These are phyloP conservation scores for Sebastes itinus DNA, from an alignment of 2,797 vertebrate genomes.

Conservation along the genomic window DNA sequence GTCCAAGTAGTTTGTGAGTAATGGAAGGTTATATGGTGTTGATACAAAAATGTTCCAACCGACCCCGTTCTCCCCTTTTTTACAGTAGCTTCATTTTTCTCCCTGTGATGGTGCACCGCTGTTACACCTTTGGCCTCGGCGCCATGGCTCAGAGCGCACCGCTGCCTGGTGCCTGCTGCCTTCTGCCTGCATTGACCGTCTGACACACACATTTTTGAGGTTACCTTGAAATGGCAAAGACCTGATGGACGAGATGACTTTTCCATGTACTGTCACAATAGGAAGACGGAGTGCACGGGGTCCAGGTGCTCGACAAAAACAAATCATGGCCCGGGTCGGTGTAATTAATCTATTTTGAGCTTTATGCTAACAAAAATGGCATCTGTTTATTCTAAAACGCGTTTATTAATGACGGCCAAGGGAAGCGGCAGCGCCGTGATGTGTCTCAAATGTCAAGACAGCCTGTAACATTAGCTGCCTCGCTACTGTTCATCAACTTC, in stretches of 20 bases:
- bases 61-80: not conserved
- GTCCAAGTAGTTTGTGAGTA: too few species aligned
- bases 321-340: conserved; percentile 37
- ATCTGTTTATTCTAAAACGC: conserved; percentile 60
- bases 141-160: conserved; percentile 55
- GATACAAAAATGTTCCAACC: too few species aligned
- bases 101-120: conserved; percentile 48
- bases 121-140: conserved; percentile 67
- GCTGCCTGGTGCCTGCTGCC: conserved; percentile 16
- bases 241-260: conserved; percentile 69
- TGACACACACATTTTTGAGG: conserved; percentile 59
- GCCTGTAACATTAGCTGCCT: conserved; percentile 42
- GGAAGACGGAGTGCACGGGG: conserved; percentile 28
- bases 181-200: conserved; percentile 28
- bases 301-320: conserved; percentile 38
- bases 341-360: conserved; percentile 60
- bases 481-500: conserved; percentile 55
- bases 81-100: conserved; percentile 54
- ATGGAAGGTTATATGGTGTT: too few species aligned
- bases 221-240: conserved; percentile 68
- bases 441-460: conserved; percentile 54
- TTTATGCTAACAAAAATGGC: conserved; percentile 60
- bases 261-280: conserved; percentile 47
- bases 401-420: conserved; percentile 52
- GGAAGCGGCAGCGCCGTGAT: conserved; percentile 17